These are phyloP conservation scores for Tridacna gigas DNA, from an alignment of 2,888 invertebrate genomes.

Conservation along the genomic window DNA sequence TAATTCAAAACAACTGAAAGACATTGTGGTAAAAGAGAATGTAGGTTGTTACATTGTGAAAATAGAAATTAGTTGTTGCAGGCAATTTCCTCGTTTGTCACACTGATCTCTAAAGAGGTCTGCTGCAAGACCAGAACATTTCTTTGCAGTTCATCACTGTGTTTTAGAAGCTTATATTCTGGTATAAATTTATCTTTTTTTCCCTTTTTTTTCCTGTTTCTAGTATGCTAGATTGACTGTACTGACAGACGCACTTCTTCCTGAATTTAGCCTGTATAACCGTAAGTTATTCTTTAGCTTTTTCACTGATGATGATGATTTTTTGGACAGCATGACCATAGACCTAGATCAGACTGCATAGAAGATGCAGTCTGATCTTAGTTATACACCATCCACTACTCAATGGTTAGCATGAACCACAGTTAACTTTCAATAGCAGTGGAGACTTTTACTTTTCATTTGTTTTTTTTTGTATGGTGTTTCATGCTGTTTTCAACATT, in stretches of 20 bases:
- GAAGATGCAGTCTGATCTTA: too few species aligned
- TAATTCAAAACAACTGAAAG: too few species aligned
- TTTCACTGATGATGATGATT: too few species aligned
- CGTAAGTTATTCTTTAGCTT: conserved; percentile 33
- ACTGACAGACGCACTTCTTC: conserved; percentile 62
- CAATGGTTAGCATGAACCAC: too few species aligned
- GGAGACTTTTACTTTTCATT: too few species aligned
- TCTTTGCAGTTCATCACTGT: neutral
- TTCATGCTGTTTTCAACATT: neutral
- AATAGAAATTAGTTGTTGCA: neutral
- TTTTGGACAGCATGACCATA: too few species aligned
- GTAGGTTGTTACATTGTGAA: neutral
- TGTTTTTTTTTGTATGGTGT: too few species aligned
- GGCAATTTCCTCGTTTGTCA: neutral
- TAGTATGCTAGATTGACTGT: conserved; percentile 65
- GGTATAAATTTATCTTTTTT: neutral
- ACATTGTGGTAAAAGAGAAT: neutral
- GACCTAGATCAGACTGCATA: too few species aligned
- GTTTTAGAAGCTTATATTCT: neutral
- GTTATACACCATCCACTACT: neutral
- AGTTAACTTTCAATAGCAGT: too few species aligned
- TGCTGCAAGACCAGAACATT: neutral
- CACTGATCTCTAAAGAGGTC: neutral
- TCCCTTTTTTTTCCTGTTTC: conserved; percentile 1
- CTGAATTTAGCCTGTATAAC: conserved; percentile 54